Evolutionary conservation across 2,797 vertebrate genomes (phyloP).

Genomic region (Taeniopygia guttata): DNA sequence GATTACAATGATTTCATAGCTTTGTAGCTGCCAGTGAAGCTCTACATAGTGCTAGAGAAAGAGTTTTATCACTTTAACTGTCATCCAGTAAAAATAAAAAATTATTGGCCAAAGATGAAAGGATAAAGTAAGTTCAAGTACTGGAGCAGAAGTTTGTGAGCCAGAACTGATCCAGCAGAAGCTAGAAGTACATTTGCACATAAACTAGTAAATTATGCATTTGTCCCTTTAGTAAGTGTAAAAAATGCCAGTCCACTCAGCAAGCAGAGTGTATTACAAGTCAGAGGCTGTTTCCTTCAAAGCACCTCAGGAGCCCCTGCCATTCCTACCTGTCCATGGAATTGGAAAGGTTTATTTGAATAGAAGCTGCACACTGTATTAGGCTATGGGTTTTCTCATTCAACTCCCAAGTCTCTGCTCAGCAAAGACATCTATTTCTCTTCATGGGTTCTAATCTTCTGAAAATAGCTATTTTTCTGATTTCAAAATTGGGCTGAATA

Average conservation of each 20-base stretch:
- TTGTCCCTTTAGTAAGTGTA: not conserved
- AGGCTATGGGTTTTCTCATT: not conserved
- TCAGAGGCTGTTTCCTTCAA: not conserved
- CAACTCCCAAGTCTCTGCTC: not conserved
- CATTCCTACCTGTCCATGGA: not conserved
- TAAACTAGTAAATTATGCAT: conserved; percentile 4
- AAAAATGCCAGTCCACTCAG: not conserved
- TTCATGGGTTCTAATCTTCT: not conserved
- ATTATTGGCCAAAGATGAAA: conserved; percentile 5
- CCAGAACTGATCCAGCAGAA: conserved; percentile 51
- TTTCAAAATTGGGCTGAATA: not conserved
- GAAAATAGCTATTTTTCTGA: not conserved
- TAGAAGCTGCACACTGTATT: not conserved
- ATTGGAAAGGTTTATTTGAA: not conserved
- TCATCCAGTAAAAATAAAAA: conserved; percentile 46
- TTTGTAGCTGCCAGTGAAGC: not conserved
- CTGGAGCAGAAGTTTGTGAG: conserved; percentile 47
- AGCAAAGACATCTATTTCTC: not conserved
- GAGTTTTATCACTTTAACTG: not conserved
- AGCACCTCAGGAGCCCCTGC: not conserved
- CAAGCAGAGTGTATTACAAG: not conserved
- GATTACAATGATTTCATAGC: conserved; percentile 7
- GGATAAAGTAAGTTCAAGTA: conserved; percentile 41
- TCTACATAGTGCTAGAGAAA: not conserved
- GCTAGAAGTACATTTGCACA: conserved; percentile 14